These are phyloP conservation scores for Amblyteles armatorius DNA, from an alignment of 2,888 invertebrate species.

Conservation along the genomic window DNA sequence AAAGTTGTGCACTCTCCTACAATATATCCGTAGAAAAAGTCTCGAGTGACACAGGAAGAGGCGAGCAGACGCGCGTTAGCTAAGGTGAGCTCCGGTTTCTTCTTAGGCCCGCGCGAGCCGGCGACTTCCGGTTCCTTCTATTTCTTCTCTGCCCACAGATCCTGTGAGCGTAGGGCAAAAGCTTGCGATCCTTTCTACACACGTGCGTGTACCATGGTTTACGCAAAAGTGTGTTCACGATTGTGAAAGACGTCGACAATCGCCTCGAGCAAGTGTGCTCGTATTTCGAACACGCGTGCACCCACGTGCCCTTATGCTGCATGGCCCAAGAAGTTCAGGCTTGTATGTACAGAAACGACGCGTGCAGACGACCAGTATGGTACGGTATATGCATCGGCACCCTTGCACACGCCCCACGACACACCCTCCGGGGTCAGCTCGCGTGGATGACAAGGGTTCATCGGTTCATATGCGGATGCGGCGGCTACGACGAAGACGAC, in stretches of 20 bases:
- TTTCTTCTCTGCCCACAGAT: conserved; percentile 9
- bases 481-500: conserved; percentile 14
- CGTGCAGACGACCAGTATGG: conserved; percentile 51
- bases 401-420: conserved; percentile 80
- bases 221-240: not conserved
- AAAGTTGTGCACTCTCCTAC: conserved; percentile 21
- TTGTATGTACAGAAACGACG: conserved; percentile 42
- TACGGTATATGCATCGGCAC: conserved; percentile 28
- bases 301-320: conserved; percentile 57
- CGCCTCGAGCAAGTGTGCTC: conserved; percentile 57
- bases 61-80: conserved; percentile 5
- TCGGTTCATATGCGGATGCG: conserved; percentile 53
- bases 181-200: conserved; percentile 29
- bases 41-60: conserved; percentile 60
- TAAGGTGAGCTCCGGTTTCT: conserved; percentile 56
- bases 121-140: conserved; percentile 60
- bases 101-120: conserved; percentile 37
- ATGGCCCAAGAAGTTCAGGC: not conserved
- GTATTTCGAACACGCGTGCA: conserved; percentile 61
- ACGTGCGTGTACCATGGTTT: not conserved
- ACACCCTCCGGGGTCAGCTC: conserved; percentile 76
- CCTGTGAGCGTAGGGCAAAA: conserved; percentile 28
- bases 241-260: conserved; percentile 40
- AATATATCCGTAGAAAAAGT: conserved; percentile 46
- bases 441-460: conserved; percentile 62